Base-by-base conservation (phyloP, 2,888 invertebrate species). In the Sarcophaga carnaria region DNA sequence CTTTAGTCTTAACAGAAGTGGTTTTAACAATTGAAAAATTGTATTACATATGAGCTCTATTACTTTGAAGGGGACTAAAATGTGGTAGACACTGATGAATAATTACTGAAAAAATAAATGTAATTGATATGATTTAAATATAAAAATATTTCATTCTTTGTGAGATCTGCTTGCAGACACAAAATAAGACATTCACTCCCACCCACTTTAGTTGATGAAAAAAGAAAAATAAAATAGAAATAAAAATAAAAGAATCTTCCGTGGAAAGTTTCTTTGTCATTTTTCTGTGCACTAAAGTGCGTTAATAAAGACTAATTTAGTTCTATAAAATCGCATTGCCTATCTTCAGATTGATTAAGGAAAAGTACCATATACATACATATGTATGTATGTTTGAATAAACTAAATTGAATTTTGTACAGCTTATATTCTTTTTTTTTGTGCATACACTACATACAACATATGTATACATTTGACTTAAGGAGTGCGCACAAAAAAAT, bases 221-320 rank as follows among this genome's bases (percentile, higher is more conserved):
- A 71, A 76, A 27, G 3, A 64, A 17, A 54, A n/a, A 59, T 1
- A 37, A 37, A 37, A 37, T 67, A 75, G 69, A 67, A 71, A 80
- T 67, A 75, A 72, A 67, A 71, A 80, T 67, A 75, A 72, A 80
- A 79, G 54, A 83, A 75, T 84, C 79, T 80, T 76, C 71, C 66
- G 63, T 84, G 79, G 81, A 82, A 86, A 82, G 76, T 82, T 82
- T 79, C 75, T 74, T 75, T 66, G 37, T 45, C 76, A 49, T 67
- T 75, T 60, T 69, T 83, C 72, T 72, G 66, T 80, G 47, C 60
- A 22, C 66, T 83, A 72, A 87, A 87, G 87, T 87, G 87, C 87
- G 87, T 87, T 87, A 87, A 87, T 87, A 84, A 87, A 87, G 84
- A 47, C 84, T 67, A 87, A 87, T 87, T 87, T 84, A 84, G 79